phyloP scores from a whole-genome alignment of 2,797 vertebrate genomes.

The Poecilia picta region DNA sequence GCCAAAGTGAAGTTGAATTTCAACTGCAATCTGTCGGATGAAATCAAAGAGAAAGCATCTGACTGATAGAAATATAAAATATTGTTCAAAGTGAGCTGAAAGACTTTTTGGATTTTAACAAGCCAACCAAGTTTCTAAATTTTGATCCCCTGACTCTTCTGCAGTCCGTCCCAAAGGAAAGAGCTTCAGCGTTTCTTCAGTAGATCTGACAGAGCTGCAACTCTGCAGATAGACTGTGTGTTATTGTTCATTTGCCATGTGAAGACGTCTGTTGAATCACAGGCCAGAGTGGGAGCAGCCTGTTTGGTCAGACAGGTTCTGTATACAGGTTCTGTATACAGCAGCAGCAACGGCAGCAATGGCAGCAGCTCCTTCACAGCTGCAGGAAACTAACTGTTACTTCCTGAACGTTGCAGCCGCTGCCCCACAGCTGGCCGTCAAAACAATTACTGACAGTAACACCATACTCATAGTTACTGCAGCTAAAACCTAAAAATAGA shows the following conservation, averaged over 20 bases:
- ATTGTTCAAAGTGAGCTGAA: neutral
- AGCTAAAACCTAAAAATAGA: neutral
- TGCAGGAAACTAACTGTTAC: constrained; percentile 63
- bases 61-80: neutral
- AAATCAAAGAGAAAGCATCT: constrained; percentile 5
- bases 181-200: neutral
- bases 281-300: neutral
- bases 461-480: neutral
- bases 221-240: neutral
- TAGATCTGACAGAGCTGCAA: neutral
- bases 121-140: neutral
- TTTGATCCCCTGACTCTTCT: neutral
- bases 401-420: constrained; percentile 23
- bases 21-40: constrained; percentile 8
- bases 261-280: neutral
- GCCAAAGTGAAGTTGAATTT: constrained; percentile 26
- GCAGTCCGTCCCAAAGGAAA: neutral
- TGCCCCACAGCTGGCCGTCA: neutral
- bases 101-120: neutral
- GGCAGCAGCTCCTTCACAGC: constrained; percentile 40
- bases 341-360: neutral
- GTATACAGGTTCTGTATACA: neutral
- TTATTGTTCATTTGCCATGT: constrained; percentile 1
- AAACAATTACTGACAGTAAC: neutral
- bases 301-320: neutral